Evolutionary conservation across 37 sponge, comb jelly and placozoan genomes (phyloP).

Genomic region (Mnemiopsis leidyi): DNA sequence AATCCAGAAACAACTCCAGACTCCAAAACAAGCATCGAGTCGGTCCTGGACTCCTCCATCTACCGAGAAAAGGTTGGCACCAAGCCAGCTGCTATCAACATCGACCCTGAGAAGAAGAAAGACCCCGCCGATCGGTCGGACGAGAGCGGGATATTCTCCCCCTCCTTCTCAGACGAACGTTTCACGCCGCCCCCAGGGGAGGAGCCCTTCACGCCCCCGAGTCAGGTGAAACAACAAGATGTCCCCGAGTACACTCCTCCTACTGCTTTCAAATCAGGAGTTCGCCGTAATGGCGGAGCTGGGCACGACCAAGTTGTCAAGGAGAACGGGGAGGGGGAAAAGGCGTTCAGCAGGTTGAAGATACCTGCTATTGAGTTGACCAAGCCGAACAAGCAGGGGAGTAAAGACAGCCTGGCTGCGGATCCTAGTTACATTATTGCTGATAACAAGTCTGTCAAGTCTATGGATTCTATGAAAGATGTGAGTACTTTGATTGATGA

Average conservation of each 20-base stretch:
- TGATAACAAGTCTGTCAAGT: neutral
- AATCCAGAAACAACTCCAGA: neutral
- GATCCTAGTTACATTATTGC: neutral
- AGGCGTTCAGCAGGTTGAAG: neutral
- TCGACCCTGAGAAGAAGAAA: neutral
- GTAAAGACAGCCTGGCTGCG: neutral
- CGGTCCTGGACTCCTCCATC: neutral
- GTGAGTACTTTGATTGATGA: conserved; percentile 51
- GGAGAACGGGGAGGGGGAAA: neutral
- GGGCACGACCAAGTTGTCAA: too few species aligned
- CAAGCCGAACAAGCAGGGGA: neutral
- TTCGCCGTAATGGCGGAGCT: neutral
- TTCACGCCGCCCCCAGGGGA: neutral
- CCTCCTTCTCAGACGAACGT: conserved; percentile 1
- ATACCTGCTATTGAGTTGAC: conserved; percentile 48
- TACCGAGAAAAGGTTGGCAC: neutral
- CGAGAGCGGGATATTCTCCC: conserved; percentile 43
- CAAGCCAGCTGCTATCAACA: neutral
- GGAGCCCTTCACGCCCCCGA: conserved; percentile 9
- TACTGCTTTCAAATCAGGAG: neutral
- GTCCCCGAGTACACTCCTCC: neutral
- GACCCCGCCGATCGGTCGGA: neutral
- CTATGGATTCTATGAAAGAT: neutral
- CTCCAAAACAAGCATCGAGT: neutral
- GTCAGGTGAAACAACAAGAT: neutral